phyloP scores from a whole-genome alignment of 2,888 invertebrate genomes.

The Rhorus exstirpatorius region DNA sequence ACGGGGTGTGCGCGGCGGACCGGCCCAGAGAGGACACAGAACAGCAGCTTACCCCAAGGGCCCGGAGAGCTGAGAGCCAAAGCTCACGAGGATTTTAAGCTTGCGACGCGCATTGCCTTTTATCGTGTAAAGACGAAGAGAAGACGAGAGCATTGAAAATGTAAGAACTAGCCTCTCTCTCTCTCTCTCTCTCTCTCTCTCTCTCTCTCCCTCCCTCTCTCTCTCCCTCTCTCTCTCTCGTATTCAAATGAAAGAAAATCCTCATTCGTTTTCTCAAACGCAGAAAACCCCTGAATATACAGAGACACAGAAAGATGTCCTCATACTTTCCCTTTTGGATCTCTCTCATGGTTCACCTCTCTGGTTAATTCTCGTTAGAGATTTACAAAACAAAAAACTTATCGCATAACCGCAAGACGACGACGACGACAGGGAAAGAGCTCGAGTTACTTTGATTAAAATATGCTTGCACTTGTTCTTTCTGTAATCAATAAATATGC shows the following conservation, averaged over 20 bases:
- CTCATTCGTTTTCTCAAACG: slow-evolving; percentile 49
- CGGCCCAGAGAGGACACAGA: slow-evolving; percentile 34
- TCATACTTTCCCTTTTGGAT: neutral
- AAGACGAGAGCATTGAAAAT: slow-evolving; percentile 22
- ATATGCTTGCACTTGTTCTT: too few species aligned
- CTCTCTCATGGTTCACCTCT: slow-evolving; percentile 8
- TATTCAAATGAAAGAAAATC: slow-evolving; percentile 67
- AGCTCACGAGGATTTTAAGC: slow-evolving; percentile 62
- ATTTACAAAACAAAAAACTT: neutral
- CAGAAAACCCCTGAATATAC: slow-evolving; percentile 30
- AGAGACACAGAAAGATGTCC: neutral
- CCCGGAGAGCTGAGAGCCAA: slow-evolving; percentile 7
- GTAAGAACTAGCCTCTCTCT: neutral
- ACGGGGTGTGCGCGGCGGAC: slow-evolving; percentile 4
- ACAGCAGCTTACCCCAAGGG: slow-evolving; percentile 60
- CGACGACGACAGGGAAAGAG: too few species aligned
- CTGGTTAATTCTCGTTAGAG: slow-evolving; percentile 13
- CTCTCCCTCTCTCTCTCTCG: neutral
- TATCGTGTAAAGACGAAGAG: slow-evolving; percentile 1
- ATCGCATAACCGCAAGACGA: neutral
- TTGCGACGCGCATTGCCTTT: slow-evolving; percentile 36
- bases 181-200: neutral
- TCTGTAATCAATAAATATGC: too few species aligned
- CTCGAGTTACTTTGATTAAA: too few species aligned
- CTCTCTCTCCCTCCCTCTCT: neutral